A percentile compares a stretch with the other conserved stretches of the same genome.
Evolutionary conservation across 64 coral and sea anemone species (phyloP).

Genomic region (Pocillopora damicornis): DNA sequence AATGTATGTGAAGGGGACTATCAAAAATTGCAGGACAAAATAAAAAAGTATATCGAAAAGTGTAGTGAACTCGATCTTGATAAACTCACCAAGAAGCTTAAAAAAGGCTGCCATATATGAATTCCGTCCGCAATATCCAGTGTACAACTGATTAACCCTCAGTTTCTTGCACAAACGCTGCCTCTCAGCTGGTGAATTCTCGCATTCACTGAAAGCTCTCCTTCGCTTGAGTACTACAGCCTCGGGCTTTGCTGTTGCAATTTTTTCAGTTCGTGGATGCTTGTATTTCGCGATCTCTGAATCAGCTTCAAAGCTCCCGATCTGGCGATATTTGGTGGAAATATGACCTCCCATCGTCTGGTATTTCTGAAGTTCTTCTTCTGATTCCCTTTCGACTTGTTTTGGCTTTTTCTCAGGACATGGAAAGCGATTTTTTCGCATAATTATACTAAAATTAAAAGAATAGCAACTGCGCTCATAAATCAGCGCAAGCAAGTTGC

Average conservation of each 20-base stretch:
- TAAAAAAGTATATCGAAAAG: neutral
- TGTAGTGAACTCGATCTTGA: neutral
- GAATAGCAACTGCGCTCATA: neutral
- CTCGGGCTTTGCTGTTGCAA: constrained; percentile 19
- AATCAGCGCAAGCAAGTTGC: constrained; percentile 11
- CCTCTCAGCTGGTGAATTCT: neutral
- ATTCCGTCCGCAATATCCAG: constrained; percentile 59
- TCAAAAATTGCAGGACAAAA: neutral
- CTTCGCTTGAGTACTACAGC: constrained; percentile 12
- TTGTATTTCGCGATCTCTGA: neutral
- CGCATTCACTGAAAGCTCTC: constrained; percentile 27
- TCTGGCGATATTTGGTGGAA: neutral
- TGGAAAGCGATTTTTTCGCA: constrained; percentile 27
- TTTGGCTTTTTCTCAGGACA: neutral
- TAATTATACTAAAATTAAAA: neutral
- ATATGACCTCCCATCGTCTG: constrained; percentile 19
- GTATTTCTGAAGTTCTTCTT: neutral
- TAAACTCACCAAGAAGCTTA: constrained; percentile 76
- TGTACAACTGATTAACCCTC: constrained; percentile 77
- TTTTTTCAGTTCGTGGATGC: constrained; percentile 18
- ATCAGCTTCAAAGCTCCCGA: neutral
- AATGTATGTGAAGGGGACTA: no score
- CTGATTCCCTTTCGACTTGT: neutral
- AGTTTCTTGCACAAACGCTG: constrained; percentile 60
- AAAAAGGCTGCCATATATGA: constrained; percentile 98